phyloP scores from a whole-genome alignment of 2,888 invertebrate genomes.

The Trileptium ribeirensis region DNA sequence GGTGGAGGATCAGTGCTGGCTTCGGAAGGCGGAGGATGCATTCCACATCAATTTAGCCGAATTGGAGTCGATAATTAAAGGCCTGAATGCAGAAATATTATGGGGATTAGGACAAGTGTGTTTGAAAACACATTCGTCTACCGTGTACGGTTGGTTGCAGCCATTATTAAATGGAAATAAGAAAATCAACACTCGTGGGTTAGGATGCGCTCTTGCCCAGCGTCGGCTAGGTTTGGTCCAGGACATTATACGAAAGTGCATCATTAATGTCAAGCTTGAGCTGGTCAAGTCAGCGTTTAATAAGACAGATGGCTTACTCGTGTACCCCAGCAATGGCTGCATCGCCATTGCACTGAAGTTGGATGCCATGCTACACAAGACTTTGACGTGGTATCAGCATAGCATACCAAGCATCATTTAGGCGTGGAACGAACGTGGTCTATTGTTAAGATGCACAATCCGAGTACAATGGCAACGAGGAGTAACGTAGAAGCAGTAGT shows the following conservation, averaged over 20 bases:
- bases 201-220: background rate
- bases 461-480: background rate
- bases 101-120: no score
- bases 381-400: no score
- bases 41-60: constrained; percentile 12
- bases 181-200: background rate
- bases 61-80: constrained; percentile 8
- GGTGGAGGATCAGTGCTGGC: constrained; percentile 6
- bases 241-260: no score
- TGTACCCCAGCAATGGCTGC: constrained; percentile 8
- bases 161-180: background rate
- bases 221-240: constrained; percentile 1
- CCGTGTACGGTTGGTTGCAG: constrained; percentile 5
- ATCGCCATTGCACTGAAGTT: no score
- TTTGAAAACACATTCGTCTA: constrained; percentile 3
- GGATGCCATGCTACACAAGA: no score
- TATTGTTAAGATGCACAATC: background rate
- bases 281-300: no score
- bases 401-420: background rate
- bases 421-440: constrained; percentile 1
- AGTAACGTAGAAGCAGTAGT: background rate
- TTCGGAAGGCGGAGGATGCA: background rate
- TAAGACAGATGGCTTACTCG: no score
- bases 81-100: no score
- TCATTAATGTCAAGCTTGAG: no score